phyloP scores from a whole-genome alignment of 2,113 vertebrate species.

The Coreoperca whiteheadi region DNA sequence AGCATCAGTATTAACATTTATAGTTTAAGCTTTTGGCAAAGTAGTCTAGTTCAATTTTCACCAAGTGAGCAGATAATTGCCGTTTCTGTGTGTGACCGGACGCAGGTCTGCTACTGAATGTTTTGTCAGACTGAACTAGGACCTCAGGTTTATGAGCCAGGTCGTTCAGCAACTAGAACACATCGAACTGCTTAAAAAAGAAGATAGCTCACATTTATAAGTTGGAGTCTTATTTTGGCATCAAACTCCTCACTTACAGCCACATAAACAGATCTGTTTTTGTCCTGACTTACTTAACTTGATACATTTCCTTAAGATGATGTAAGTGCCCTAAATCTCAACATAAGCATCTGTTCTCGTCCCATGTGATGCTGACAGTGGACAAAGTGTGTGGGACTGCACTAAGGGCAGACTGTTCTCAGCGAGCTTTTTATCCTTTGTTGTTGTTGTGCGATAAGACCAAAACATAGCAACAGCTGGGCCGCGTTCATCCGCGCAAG shows the following conservation, averaged over 20 bases:
- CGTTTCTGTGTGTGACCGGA: conserved; percentile 3
- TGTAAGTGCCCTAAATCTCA: conserved; percentile 25
- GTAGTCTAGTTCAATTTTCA: not conserved
- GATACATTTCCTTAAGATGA: conserved; percentile 32
- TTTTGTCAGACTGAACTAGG: conserved; percentile 27
- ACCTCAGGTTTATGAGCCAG: too few relatives aligned
- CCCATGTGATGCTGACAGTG: conserved; percentile 52
- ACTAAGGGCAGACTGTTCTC: conserved; percentile 56
- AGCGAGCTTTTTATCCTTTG: conserved; percentile 51
- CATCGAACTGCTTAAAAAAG: too few relatives aligned
- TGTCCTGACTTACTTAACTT: conserved; percentile 11
- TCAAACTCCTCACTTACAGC: conserved; percentile 2
- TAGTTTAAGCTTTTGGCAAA: not conserved
- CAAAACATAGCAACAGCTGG: conserved; percentile 83
- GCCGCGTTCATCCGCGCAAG: conserved; percentile 39
- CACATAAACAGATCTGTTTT: conserved; percentile 32
- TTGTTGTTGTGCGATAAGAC: conserved; percentile 75
- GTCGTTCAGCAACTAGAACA: too few relatives aligned
- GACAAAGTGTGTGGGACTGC: conserved; percentile 53
- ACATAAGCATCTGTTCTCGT: conserved; percentile 45
- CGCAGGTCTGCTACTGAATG: conserved; percentile 13
- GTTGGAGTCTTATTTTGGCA: conserved; percentile 13
- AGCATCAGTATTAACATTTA: not conserved
- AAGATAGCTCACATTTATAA: not conserved
- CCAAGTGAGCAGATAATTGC: not conserved